Percentiles rank a stretch among this genome's conserved stretches.
Conservation (phyloP, 2,113 vertebrate genomes). For the Rynchops niger region DNA sequence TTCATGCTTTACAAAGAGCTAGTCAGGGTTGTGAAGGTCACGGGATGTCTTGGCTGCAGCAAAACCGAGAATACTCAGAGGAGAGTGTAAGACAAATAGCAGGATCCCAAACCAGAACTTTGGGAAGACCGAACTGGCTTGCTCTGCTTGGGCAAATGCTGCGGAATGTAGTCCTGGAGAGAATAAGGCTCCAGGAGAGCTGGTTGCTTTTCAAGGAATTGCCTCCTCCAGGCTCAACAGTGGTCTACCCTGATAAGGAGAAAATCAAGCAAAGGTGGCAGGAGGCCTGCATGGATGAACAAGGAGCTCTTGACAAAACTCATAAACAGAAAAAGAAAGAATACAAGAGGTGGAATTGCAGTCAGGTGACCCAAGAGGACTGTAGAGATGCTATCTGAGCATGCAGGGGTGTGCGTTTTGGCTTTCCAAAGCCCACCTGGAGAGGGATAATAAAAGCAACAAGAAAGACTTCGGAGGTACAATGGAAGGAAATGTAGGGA, state of each 20-base stretch:
- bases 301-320: background rate
- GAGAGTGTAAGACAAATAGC: background rate
- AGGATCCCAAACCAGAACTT: background rate
- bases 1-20: background rate
- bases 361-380: background rate
- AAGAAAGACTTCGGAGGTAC: background rate
- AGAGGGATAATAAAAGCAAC: background rate
- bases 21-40: background rate
- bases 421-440: background rate
- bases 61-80: background rate
- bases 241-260: background rate
- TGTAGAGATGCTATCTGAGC: background rate
- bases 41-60: background rate
- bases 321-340: background rate
- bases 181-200: background rate
- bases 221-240: background rate
- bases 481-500: background rate
- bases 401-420: background rate
- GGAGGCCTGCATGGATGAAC: background rate
- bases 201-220: background rate
- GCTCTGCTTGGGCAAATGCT: background rate
- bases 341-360: rapidly evolving
- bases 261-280: background rate
- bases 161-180: background rate
- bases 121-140: background rate